Evolutionary conservation across 2,888 invertebrate species (phyloP), one percentile per base, ranked within the genome.

Genomic region (Macrosoma leucophasiata): DNA sequence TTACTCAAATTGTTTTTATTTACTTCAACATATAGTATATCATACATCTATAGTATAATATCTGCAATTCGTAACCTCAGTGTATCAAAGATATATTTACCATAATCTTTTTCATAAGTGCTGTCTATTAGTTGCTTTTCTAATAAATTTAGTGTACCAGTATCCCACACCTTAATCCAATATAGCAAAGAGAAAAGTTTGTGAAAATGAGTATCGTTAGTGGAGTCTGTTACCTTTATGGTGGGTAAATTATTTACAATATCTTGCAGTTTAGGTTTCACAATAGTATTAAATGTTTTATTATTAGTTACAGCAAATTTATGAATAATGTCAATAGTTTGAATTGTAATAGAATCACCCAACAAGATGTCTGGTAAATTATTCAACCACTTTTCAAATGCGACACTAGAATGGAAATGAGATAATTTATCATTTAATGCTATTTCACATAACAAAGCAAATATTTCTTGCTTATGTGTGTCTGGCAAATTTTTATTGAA

Each of bases 231-330:
- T 37, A 84, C 61, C 32, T 43, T 49, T 17, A 85, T 55, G 20
- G 52, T 61, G 2, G 84, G 84, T 24, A 85, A 56, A 51, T 84
- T 84, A 34, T 59, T 48, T 33, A 90, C 62, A 21, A 90, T 84
- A 8, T 62, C 50, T 0, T 58, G 40, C 6, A 86, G 51, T 25
- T 81, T 73, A 1, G 74, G 62, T 22, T 72, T 68, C 1, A 89
- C 54, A 1, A 85, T 72, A 4, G 58, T 42, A 45, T 88, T 77
- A 41, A 90, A 88, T 7, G 67, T 60, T 9, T 34, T 39, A 52
- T 87, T 88, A 42, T 79, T 84, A 31, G 84, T 82, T 29, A 87
- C 84, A 11, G 88, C 87, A 57, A 90, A 84, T 41, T 82, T 77
- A 9, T 87, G 82, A 40, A 90, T 69, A 4, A 86, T 86, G 33